Evolutionary conservation across 2,113 vertebrate genomes (phyloP), one percentile per base, ranked within the genome.

Genomic region (Zonotrichia leucophrys): DNA sequence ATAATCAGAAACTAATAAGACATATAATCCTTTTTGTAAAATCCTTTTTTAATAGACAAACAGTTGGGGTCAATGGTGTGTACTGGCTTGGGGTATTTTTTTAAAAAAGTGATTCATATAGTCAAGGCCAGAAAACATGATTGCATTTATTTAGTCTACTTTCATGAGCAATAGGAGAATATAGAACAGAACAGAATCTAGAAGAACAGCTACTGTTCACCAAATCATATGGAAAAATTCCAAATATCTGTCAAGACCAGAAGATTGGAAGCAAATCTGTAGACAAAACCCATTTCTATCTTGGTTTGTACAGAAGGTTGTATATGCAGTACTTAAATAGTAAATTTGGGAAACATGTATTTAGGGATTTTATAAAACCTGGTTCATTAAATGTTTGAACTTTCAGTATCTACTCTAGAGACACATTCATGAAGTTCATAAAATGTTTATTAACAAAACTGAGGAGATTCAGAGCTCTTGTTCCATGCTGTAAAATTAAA

Each of bases 401-500:
- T 60, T 82, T 67, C 83, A 95, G 16, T 75, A 92, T 89, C 50
- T 95, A 56, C 83, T 70, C 73, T 52, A 74, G 64, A 84, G 73
- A 68, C 42, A 62, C 31, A 82, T 59, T 93, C 74, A 72, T 20
- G 79, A 70, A 92, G 60, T 68, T 92, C 72, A 96, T 93, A 90
- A 94, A 96, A 95, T n/a, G 3, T 75, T 89, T 74, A 86, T 95
- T 90, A 87, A 67, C 46, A 24, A 78, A 90, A 85, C 15, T 46
- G 68, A 84, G 31, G 79, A 53, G 24, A 62, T 30, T 39, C 31
- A 83, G 20, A 73, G 17, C 17, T 89, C 58, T 77, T 83, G 5
- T 16, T 87, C 46, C 11, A 10, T 56, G 12, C 13, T 58, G 10
- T 78, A 75, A 72, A 87, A 28, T 60, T 35, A 76, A 50, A 91